Conservation (phyloP, 2,888 invertebrate genomes). For the Alloplasta piceator region DNA sequence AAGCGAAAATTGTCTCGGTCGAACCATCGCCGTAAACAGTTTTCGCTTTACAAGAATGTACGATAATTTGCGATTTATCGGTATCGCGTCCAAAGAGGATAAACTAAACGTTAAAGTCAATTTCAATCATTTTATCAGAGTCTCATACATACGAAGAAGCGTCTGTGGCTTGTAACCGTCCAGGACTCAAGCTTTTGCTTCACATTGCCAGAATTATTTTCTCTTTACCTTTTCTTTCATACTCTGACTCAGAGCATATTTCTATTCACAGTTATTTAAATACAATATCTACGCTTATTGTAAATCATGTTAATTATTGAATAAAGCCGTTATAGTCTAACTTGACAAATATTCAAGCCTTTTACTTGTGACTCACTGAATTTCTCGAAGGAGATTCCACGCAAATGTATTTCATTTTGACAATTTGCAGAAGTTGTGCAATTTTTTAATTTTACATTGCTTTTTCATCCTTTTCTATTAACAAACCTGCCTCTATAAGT, state of each 20-base stretch:
- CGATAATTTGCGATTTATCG: slow-evolving; percentile 14
- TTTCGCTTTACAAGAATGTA: slow-evolving; percentile 11
- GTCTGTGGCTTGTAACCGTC: slow-evolving; percentile 41
- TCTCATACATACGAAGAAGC: slow-evolving; percentile 36
- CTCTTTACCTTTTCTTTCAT: slow-evolving; percentile 50
- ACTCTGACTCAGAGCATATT: slow-evolving; percentile 58
- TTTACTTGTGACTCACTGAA: too few species aligned
- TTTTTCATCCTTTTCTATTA: too few species aligned
- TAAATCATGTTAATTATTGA: slow-evolving; percentile 72
- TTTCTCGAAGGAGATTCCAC: too few species aligned
- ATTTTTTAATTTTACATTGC: too few species aligned
- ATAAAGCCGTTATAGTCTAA: slow-evolving; percentile 69
- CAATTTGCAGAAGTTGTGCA: too few species aligned
- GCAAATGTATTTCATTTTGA: too few species aligned
- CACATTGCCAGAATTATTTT: slow-evolving; percentile 56
- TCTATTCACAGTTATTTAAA: slow-evolving; percentile 67
- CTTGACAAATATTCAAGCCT: slow-evolving; percentile 20
- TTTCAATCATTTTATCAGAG: slow-evolving; percentile 28
- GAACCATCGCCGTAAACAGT: neutral
- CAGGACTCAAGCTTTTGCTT: slow-evolving; percentile 56
- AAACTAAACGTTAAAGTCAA: slow-evolving; percentile 12
- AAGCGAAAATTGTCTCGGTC: slow-evolving; percentile 24
- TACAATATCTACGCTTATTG: slow-evolving; percentile 67
- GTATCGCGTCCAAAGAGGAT: slow-evolving; percentile 3
- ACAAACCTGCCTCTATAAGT: too few species aligned